Conservation (phyloP, 1,140 invertebrate species). For the Meteorus sp. region DNA sequence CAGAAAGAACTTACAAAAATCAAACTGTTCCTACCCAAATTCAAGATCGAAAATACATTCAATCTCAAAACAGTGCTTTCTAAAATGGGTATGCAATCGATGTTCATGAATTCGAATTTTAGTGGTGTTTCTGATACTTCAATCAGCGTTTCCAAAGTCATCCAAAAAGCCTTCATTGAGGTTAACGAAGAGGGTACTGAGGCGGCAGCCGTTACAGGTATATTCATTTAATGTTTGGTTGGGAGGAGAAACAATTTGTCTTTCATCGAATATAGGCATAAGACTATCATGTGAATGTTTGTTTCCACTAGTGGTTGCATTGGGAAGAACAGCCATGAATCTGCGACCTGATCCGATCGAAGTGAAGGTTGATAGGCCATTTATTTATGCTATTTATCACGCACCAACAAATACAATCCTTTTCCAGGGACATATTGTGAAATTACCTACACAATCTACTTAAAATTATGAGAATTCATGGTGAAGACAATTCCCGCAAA, state of each 20-base stretch:
- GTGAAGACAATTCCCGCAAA: too few species aligned
- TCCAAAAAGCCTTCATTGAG: constrained; percentile 66
- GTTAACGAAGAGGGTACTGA: constrained; percentile 69
- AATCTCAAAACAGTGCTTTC: constrained; percentile 25
- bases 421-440: constrained; percentile 10
- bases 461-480: too few species aligned
- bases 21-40: constrained; percentile 49
- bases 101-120: constrained; percentile 61
- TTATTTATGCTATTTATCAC: constrained; percentile 7
- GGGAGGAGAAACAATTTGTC: too few species aligned
- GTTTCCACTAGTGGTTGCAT: neutral
- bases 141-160: constrained; percentile 52
- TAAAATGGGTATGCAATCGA: constrained; percentile 55
- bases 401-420: neutral
- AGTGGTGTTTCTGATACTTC: constrained; percentile 53
- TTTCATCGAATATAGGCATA: too few species aligned
- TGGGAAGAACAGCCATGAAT: neutral
- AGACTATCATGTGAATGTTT: neutral
- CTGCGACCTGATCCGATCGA: neutral
- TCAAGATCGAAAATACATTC: constrained; percentile 53
- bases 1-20: neutral
- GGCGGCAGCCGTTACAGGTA: constrained; percentile 62
- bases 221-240: too few species aligned
- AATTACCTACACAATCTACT: too few species aligned
- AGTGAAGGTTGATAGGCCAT: constrained; percentile 3